Percentiles rank a stretch among this genome's conserved stretches.
Evolutionary conservation across 2,113 vertebrate genomes (phyloP).

Genomic region (Etheostoma spectabile): DNA sequence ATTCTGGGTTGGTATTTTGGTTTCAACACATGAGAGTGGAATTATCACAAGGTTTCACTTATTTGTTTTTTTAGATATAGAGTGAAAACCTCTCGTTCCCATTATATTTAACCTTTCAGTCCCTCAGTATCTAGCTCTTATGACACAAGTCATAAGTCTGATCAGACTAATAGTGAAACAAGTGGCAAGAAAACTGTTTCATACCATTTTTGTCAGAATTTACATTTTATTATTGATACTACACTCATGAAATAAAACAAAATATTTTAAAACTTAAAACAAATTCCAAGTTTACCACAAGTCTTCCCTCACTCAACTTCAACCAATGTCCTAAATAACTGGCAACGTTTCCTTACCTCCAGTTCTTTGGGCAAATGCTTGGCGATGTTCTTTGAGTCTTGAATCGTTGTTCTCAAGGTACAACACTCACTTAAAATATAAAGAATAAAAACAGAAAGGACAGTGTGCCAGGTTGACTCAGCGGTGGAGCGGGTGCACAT

Average conservation of each 20-base stretch:
- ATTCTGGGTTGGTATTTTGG: too few species aligned
- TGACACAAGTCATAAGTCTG: conserved; percentile 43
- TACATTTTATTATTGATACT: not conserved
- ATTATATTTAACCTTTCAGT: conserved; percentile 2
- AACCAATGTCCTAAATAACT: not conserved
- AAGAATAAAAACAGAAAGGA: too few species aligned
- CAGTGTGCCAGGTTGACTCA: too few species aligned
- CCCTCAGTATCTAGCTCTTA: not conserved
- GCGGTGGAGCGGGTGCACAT: too few species aligned
- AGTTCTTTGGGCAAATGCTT: conserved; percentile 86
- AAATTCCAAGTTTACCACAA: conserved; percentile 9
- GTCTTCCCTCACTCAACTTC: conserved; percentile 29
- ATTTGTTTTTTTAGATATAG: not conserved
- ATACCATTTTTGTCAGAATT: not conserved
- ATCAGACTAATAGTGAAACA: not conserved
- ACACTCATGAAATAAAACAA: not conserved
- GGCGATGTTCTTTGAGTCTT: conserved; percentile 57
- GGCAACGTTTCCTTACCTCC: conserved; percentile 75
- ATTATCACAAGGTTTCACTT: not conserved
- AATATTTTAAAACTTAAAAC: not conserved
- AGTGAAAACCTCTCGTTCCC: not conserved
- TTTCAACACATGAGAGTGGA: too few species aligned
- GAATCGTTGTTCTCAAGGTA: too few species aligned
- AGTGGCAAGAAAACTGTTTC: not conserved
- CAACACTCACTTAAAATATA: too few species aligned